These are phyloP conservation scores for Jaculus jaculus DNA, from an alignment of 2,113 vertebrate genomes.

Conservation along the genomic window DNA sequence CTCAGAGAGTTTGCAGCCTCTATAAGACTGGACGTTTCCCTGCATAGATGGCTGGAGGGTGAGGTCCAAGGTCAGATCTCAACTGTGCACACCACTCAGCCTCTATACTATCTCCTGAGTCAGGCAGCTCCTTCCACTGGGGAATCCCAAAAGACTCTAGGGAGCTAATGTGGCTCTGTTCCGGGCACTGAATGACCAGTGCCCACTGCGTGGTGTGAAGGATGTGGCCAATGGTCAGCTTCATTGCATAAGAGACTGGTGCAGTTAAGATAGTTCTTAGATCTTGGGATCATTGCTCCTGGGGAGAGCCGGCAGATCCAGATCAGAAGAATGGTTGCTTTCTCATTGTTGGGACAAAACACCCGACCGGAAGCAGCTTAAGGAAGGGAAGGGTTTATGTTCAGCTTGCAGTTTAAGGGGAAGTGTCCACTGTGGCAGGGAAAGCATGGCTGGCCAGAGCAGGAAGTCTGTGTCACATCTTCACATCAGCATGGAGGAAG, in stretches of 20 bases:
- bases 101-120: not conserved
- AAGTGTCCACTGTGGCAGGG: no score
- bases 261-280: not conserved
- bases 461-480: no score
- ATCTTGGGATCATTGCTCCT: not conserved
- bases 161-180: not conserved
- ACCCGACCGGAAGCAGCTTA: no score
- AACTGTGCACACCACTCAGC: fast-evolving
- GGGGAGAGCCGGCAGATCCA: not conserved
- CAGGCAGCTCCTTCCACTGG: not conserved
- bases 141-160: not conserved
- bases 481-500: no score
- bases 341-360: no score
- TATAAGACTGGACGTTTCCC: no score
- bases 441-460: no score
- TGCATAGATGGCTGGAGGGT: not conserved
- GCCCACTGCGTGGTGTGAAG: not conserved
- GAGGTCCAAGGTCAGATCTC: not conserved
- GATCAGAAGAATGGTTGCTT: not conserved
- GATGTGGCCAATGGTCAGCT: not conserved
- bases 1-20: not conserved
- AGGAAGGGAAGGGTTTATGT: no score
- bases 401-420: no score
- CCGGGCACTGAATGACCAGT: not conserved
- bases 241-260: not conserved